Conservation (phyloP, 2,113 vertebrate genomes). For the Bucco capensis region DNA sequence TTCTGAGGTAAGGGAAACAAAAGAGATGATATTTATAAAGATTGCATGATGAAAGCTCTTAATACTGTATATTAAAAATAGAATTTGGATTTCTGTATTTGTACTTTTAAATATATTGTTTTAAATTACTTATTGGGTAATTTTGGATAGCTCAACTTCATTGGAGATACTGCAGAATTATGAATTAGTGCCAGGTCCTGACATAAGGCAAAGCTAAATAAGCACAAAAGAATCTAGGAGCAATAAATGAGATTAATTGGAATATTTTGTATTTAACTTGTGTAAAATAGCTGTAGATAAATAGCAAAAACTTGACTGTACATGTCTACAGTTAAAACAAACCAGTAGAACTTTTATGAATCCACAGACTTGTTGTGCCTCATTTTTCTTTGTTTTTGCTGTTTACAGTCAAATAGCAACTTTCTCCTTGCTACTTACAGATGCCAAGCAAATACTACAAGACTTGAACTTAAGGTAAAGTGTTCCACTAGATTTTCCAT, state of each 20-base stretch:
- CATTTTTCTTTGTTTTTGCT: neutral
- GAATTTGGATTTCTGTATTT: neutral
- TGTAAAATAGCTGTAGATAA: neutral
- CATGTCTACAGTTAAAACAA: neutral
- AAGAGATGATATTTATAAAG: neutral
- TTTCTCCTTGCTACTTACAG: slow-evolving; percentile 96
- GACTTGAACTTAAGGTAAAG: slow-evolving; percentile 93
- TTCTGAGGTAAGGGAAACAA: slow-evolving; percentile 82
- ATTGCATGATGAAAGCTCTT: neutral
- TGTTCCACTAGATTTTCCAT: neutral
- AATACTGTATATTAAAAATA: neutral
- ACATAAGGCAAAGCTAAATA: neutral
- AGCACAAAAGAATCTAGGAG: neutral
- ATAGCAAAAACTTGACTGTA: neutral
- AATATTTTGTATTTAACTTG: neutral
- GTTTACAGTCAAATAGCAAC: slow-evolving; percentile 86
- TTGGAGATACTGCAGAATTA: neutral
- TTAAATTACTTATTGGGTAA: neutral
- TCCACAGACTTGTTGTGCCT: neutral
- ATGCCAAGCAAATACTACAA: slow-evolving; percentile 95
- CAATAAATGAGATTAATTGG: neutral
- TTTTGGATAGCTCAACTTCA: neutral
- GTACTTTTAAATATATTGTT: neutral
- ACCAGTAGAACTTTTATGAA: neutral
- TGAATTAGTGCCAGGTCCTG: neutral